These are phyloP conservation scores for Catharus minimus DNA, from an alignment of 2,113 vertebrate genomes.

Conservation along the genomic window DNA sequence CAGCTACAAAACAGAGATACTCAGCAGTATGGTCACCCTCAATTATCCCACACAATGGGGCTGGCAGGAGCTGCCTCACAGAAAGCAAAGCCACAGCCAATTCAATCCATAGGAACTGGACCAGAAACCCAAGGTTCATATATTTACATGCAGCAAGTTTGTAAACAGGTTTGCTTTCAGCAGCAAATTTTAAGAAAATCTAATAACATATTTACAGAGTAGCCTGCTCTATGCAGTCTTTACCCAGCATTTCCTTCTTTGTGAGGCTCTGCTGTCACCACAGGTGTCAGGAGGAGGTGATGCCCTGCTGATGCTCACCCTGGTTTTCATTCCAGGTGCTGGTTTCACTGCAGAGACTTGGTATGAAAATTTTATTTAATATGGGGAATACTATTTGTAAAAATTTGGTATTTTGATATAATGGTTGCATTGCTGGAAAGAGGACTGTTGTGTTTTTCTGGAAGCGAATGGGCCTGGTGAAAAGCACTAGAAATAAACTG, in stretches of 20 bases:
- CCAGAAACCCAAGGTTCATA: not conserved
- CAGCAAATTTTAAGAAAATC: not conserved
- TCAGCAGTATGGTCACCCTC: not conserved
- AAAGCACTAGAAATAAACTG: not conserved
- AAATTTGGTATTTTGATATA: not conserved
- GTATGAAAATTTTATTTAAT: not conserved
- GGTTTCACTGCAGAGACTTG: not conserved
- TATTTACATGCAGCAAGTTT: not conserved
- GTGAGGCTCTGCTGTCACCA: not conserved
- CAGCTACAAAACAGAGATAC: not conserved
- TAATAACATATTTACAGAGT: not conserved
- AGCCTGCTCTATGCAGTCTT: not conserved
- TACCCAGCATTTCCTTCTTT: not conserved
- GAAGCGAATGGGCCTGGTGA: not conserved
- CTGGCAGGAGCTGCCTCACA: not conserved
- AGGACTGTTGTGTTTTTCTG: not conserved
- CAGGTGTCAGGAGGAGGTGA: not conserved
- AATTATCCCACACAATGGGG: conserved; percentile 18
- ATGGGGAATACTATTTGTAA: not conserved
- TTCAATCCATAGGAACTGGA: not conserved
- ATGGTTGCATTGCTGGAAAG: not conserved
- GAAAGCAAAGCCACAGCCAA: not conserved
- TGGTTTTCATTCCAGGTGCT: not conserved
- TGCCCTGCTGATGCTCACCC: not conserved
- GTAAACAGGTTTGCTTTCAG: not conserved